Base-by-base conservation (phyloP, 2,113 vertebrate species). In the Hippocampus barbouri region DNA sequence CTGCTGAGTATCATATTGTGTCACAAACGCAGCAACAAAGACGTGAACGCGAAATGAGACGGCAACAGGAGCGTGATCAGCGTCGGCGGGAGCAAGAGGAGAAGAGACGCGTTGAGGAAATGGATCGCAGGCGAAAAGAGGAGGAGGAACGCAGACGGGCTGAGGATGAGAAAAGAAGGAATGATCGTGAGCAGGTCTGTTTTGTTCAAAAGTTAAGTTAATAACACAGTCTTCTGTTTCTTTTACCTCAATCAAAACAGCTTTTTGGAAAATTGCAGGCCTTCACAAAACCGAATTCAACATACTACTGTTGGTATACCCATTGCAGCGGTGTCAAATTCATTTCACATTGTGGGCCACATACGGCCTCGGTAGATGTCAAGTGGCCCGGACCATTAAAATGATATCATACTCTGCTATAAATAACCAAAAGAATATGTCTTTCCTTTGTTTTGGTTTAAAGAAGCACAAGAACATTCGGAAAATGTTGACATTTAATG, bases 41-140 rank as follows among this genome's bases (percentile, higher is more conserved):
- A 56, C 92, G 97, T n/a, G 97, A 98, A 78, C 94, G 97, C 0
- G 97, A 99, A 89, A 94, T 96, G 89, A 92, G 97, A 83, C 91
- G 97, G 89, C 97, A 99, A 76, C 97, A 98, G 73, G 97, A 99
- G 78, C 93, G 97, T 1, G 97, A 99, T 79, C 97, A 98, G 84
- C 92, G 97, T 7, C 89, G 97, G 49, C 90, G 96, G 8, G 97
- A 99, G 71, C 96, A 98, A 56, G 96, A 98, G 85, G 96, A 98
- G 77, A 98, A 97, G 86, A 90, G 96, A 72, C 94, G 96, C 0
- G 78, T 97, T 1, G 97, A 98, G 83, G 97, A 99, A 78, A 86
- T 97, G 88, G 97, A 98, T 76, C 93, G 96, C n/a, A 89, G 96
- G 40, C 93, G 96, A 15, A 97, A 98, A 74, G 97, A 98, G 74